Evolutionary conservation across 1,140 invertebrate species (phyloP).

Genomic region (Bombus superbus): DNA sequence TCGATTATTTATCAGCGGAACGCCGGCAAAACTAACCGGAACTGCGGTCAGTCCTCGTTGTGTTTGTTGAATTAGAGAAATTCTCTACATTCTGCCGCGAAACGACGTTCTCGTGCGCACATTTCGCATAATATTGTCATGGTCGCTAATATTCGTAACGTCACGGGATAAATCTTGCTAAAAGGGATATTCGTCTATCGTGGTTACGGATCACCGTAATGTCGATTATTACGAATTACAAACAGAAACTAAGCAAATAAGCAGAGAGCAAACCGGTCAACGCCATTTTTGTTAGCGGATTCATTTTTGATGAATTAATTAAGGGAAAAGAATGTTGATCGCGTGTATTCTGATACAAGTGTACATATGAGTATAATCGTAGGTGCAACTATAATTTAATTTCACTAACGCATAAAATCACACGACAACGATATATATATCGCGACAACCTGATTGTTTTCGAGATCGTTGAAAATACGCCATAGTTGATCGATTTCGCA

Average conservation of each 20-base stretch:
- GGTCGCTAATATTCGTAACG: not conserved
- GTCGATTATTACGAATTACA: not conserved
- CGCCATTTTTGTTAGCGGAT: too few relatives aligned
- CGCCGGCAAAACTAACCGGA: not conserved
- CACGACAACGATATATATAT: too few relatives aligned
- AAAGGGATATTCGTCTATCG: not conserved
- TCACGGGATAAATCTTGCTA: not conserved
- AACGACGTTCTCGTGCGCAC: constrained; percentile 4
- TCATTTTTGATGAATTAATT: not conserved
- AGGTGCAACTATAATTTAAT: not conserved
- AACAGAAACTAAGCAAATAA: not conserved
- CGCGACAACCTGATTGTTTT: too few relatives aligned
- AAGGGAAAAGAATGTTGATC: not conserved
- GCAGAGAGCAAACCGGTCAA: not conserved
- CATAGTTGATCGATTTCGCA: too few relatives aligned
- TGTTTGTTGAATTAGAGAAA: constrained; percentile 31
- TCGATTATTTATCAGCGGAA: constrained; percentile 7
- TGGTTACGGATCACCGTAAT: too few relatives aligned
- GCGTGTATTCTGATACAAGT: too few relatives aligned
- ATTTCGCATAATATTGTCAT: not conserved
- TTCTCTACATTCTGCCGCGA: constrained; percentile 7
- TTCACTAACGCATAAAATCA: too few relatives aligned
- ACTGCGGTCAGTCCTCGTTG: not conserved
- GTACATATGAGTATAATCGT: not conserved
- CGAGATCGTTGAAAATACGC: too few relatives aligned